These are phyloP conservation scores for Rambutsinella grinnellia DNA, from an alignment of 2,888 invertebrate genomes.

Conservation along the genomic window DNA sequence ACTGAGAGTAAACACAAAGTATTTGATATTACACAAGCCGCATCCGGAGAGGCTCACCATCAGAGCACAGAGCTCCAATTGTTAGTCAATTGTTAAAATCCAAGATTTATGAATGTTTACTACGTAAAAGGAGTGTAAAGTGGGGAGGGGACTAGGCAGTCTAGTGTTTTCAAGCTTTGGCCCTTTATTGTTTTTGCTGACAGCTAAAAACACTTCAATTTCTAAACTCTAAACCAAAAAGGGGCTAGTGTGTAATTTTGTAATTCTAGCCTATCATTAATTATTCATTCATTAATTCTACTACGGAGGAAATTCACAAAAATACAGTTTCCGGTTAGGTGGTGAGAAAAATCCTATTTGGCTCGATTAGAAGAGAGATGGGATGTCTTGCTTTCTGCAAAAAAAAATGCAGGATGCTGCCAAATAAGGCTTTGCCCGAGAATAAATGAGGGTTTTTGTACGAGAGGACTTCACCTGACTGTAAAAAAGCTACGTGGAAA, in stretches of 20 bases:
- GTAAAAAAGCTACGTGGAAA: too few relatives aligned
- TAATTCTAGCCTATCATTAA: conserved; percentile 24
- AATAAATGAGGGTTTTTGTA: background rate
- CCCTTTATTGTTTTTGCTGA: background rate
- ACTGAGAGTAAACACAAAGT: too few relatives aligned
- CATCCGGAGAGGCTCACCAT: too few relatives aligned
- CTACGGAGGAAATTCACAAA: conserved; percentile 34
- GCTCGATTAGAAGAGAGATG: background rate
- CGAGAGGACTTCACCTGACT: background rate
- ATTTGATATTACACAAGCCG: too few relatives aligned
- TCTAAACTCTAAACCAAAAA: too few relatives aligned
- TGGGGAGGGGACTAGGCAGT: background rate
- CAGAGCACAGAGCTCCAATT: too few relatives aligned
- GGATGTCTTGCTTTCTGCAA: background rate
- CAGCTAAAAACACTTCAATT: background rate
- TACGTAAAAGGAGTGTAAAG: too few relatives aligned
- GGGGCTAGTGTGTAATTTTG: too few relatives aligned
- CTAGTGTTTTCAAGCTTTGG: background rate
- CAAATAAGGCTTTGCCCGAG: background rate
- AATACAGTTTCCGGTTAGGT: conserved; percentile 34
- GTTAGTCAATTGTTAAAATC: conserved; percentile 25
- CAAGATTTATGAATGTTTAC: conserved; percentile 29
- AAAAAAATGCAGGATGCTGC: background rate
- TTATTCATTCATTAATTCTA: conserved; percentile 53
- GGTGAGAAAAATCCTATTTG: conserved; percentile 3